Conservation (phyloP, 2,797 vertebrate genomes). For the Sciaenops ocellatus region DNA sequence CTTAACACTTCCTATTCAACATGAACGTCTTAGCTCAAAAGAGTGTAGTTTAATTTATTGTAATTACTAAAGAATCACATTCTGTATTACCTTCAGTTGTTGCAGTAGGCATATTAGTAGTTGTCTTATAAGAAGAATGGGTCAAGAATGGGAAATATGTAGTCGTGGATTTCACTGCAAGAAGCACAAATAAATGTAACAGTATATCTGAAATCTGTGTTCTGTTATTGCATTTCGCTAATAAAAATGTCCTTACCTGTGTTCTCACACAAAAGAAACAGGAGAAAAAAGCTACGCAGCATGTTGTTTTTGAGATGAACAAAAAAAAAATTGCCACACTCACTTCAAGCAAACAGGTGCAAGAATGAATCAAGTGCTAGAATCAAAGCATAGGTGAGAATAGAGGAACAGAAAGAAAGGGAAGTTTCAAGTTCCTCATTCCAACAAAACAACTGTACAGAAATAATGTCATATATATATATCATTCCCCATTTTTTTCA, state of each 20-base stretch:
- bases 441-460: not conserved
- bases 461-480: not conserved
- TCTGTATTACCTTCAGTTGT: constrained; percentile 21
- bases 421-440: constrained; percentile 70
- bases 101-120: fast-evolving
- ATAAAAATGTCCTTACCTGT: constrained; percentile 58
- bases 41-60: not conserved
- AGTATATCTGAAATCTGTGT: not conserved
- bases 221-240: not conserved
- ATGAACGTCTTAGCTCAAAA: too few species aligned
- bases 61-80: not conserved
- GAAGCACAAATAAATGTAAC: constrained; percentile 5
- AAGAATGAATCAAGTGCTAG: not conserved
- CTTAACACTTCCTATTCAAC: too few species aligned
- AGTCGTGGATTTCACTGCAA: not conserved
- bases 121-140: fast-evolving
- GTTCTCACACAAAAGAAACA: constrained; percentile 18
- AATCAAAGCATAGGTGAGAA: constrained; percentile 39
- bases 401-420: constrained; percentile 49
- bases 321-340: not conserved
- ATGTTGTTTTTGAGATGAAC: constrained; percentile 43
- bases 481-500: not conserved
- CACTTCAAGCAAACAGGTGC: constrained; percentile 17
- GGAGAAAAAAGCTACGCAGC: constrained; percentile 41
- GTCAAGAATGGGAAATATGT: fast-evolving